phyloP scores from a whole-genome alignment of 2,797 vertebrate species.

The Ptychadena robeensis region DNA sequence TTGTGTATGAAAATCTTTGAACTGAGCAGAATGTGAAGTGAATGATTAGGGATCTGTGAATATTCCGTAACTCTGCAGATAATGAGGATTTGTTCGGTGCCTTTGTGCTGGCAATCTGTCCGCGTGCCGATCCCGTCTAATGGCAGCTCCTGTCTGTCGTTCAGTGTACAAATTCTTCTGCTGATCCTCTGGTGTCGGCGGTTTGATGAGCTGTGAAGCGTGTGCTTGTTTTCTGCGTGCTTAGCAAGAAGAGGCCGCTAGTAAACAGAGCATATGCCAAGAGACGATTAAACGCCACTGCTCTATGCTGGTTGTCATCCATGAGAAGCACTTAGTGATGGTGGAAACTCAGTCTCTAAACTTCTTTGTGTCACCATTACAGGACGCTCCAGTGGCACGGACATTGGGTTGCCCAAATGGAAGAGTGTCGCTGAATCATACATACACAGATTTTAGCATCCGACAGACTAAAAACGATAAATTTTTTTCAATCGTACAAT shows the following conservation, averaged over 20 bases:
- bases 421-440: too few relatives aligned
- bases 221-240: conserved; percentile 20
- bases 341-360: too few relatives aligned
- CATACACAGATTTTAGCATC: too few relatives aligned
- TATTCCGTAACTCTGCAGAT: conserved; percentile 5
- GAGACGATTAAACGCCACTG: conserved; percentile 14
- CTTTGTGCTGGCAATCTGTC: conserved; percentile 31
- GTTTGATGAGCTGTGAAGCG: conserved; percentile 28
- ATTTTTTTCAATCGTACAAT: too few relatives aligned
- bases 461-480: too few relatives aligned
- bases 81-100: conserved; percentile 19
- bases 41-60: conserved; percentile 1
- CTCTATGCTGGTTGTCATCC: conserved; percentile 14
- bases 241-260: conserved; percentile 1
- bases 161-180: conserved; percentile 21
- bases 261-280: conserved; percentile 17
- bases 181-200: neutral
- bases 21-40: neutral
- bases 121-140: neutral
- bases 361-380: too few relatives aligned
- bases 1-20: conserved; percentile 28
- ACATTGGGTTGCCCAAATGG: too few relatives aligned
- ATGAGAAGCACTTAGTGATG: neutral
- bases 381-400: too few relatives aligned
- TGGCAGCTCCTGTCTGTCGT: conserved; percentile 14